These are phyloP conservation scores for Petrocephalus zakoni DNA, from an alignment of 2,113 vertebrate genomes.

Conservation along the genomic window DNA sequence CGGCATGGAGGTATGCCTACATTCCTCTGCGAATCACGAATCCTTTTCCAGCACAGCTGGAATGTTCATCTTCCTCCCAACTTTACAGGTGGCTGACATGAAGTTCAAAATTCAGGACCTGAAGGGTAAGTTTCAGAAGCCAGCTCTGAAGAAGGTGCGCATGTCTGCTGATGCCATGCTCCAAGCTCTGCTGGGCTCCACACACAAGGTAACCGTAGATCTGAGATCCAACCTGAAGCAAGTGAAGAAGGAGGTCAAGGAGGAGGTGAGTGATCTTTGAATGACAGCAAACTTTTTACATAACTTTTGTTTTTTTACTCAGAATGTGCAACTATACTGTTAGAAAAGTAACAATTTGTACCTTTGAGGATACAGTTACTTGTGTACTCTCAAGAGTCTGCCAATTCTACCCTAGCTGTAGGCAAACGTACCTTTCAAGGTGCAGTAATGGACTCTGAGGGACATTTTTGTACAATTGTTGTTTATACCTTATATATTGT, in stretches of 20 bases:
- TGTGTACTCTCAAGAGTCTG: not conserved
- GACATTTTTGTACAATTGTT: not conserved
- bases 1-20: slow-evolving; percentile 72
- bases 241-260: slow-evolving; percentile 93
- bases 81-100: slow-evolving; percentile 80
- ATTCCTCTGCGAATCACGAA: not conserved
- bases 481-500: not conserved
- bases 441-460: not conserved
- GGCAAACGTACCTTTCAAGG: not conserved
- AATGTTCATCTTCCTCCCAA: not conserved
- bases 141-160: slow-evolving; percentile 77
- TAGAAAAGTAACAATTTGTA: not conserved
- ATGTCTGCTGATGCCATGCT: slow-evolving; percentile 96
- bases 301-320: not conserved
- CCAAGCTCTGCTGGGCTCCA: slow-evolving; percentile 88
- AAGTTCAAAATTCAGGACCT: slow-evolving; percentile 90
- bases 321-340: not conserved
- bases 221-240: slow-evolving; percentile 94
- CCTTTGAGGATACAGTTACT: not conserved
- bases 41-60: not conserved
- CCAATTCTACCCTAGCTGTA: not conserved
- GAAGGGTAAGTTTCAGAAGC: slow-evolving; percentile 94
- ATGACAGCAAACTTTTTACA: not conserved
- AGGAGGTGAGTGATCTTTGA: slow-evolving; percentile 68
- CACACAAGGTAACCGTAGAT: slow-evolving; percentile 94